These are phyloP conservation scores for Forbesichthys agassizii DNA, from an alignment of 2,113 vertebrate genomes.

Conservation along the genomic window DNA sequence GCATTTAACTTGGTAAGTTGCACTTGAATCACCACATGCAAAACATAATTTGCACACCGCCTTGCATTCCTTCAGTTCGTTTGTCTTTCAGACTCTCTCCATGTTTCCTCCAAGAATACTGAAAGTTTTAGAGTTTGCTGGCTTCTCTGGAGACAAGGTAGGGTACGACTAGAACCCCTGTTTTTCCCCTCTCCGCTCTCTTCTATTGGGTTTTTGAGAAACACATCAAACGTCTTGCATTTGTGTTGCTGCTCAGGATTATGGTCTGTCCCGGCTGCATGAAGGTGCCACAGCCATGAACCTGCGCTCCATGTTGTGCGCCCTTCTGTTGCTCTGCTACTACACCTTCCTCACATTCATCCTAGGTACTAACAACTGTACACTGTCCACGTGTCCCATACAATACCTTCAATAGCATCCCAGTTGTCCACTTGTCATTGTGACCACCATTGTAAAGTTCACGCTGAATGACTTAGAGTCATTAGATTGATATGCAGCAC, in stretches of 20 bases:
- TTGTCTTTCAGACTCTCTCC: slow-evolving; percentile 76
- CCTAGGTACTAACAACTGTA: slow-evolving; percentile 66
- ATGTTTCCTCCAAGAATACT: slow-evolving; percentile 81
- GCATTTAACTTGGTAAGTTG: slow-evolving; percentile 81
- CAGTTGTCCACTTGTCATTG: too few species aligned
- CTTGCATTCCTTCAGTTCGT: slow-evolving; percentile 2
- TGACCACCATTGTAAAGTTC: too few species aligned
- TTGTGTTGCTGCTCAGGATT: slow-evolving; percentile 69
- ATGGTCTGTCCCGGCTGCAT: slow-evolving; percentile 77
- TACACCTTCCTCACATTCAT: slow-evolving; percentile 84
- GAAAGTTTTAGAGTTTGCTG: slow-evolving; percentile 81
- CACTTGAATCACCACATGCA: not conserved
- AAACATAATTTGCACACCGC: too few species aligned
- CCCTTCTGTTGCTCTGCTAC: slow-evolving; percentile 81
- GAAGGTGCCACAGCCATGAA: slow-evolving; percentile 73
- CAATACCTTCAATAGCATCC: not conserved
- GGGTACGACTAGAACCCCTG: not conserved
- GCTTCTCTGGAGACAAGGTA: slow-evolving; percentile 85
- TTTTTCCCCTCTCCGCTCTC: not conserved
- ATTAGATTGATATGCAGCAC: too few species aligned
- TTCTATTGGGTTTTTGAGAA: not conserved
- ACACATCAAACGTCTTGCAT: not conserved
- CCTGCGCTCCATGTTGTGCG: slow-evolving; percentile 82
- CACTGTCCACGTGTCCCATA: not conserved
- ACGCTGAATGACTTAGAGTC: too few species aligned